Evolutionary conservation across 2,888 invertebrate genomes (phyloP).

Genomic region (Coelopa pilipes): DNA sequence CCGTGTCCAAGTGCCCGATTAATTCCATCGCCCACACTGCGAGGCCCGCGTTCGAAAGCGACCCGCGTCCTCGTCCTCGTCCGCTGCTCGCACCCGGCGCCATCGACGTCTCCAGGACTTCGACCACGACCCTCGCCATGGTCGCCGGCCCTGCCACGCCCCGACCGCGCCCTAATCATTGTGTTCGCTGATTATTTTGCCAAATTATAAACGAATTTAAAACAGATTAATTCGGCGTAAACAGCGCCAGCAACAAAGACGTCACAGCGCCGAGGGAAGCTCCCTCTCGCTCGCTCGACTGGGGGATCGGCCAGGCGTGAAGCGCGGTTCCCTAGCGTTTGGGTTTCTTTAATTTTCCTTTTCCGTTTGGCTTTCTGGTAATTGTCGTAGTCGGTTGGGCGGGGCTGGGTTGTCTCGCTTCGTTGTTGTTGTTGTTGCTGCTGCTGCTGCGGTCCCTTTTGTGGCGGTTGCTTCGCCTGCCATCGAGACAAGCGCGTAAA

Average conservation of each 20-base stretch:
- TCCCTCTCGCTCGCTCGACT: too few species aligned
- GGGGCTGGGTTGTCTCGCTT: not conserved
- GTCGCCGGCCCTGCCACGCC: not conserved
- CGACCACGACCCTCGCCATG: not conserved
- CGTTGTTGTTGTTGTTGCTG: constrained; percentile 30
- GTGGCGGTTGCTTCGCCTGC: constrained; percentile 31
- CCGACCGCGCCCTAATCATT: constrained; percentile 35
- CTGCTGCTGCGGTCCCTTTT: constrained; percentile 36
- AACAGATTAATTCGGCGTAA: constrained; percentile 64
- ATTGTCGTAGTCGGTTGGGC: not conserved
- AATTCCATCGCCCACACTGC: too few species aligned
- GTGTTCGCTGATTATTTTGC: constrained; percentile 50
- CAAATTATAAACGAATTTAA: constrained; percentile 65
- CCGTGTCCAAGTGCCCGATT: too few species aligned
- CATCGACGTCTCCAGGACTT: not conserved
- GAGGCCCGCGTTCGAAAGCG: too few species aligned
- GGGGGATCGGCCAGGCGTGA: too few species aligned
- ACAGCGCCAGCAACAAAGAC: constrained; percentile 47
- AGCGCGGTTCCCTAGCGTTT: not conserved
- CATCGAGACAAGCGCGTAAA: constrained; percentile 44
- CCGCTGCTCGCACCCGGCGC: not conserved
- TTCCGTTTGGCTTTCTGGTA: not conserved
- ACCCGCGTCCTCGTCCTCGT: too few species aligned
- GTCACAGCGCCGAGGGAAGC: too few species aligned
- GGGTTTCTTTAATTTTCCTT: constrained; percentile 6